Base-by-base conservation (phyloP, 2,888 invertebrate species). In the Pherbina coryleti region DNA sequence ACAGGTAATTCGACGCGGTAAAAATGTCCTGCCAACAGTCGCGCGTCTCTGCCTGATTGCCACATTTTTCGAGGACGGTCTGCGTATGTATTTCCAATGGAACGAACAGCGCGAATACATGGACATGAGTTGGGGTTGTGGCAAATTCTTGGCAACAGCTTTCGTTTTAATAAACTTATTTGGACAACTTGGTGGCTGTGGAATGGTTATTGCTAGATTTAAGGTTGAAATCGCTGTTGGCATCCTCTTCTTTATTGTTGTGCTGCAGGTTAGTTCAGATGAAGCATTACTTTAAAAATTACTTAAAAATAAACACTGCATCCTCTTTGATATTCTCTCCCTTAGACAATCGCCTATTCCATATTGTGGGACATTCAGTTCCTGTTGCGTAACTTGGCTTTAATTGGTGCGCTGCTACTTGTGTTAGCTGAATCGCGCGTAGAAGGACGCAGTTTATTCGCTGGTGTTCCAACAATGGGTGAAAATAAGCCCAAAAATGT, bases 21-120 rank as follows among this genome's bases (percentile, higher is more conserved):
- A 98, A 90, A 92, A 95, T 90, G 92, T 99, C 82, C 91, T 99
- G 84, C 99, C 99, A 34, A 98, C 98, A 83, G 93, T 98, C 84
- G 99, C 99, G 17, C 93, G 99, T 81, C 91, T 99, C 80, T 99
- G 98, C 90, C 93, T 99, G 79, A 98, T 99, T 88, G 97, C 98
- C 84, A 99, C 99, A 84, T 99, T 99, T 91, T 92, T 99, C 81
- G 99, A 99, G 91, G 99, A 99, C 92, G 99, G 99, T 1, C 92
- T 99, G 79, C 94, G 99, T 80, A 99, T 99, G 99, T 99, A 98
- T 95, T 95, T 97, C 87, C 99, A 99, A 90, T 99, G 98, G 98
- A 93, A 93, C 75, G 98, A 99, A 87, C 98, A 98, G 90, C 92
- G 97, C 62, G 98, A 98, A 89, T 99, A 98, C 90, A 98, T 99